phyloP scores from a whole-genome alignment of 2,888 invertebrate species.

The Latrodectus elegans region DNA sequence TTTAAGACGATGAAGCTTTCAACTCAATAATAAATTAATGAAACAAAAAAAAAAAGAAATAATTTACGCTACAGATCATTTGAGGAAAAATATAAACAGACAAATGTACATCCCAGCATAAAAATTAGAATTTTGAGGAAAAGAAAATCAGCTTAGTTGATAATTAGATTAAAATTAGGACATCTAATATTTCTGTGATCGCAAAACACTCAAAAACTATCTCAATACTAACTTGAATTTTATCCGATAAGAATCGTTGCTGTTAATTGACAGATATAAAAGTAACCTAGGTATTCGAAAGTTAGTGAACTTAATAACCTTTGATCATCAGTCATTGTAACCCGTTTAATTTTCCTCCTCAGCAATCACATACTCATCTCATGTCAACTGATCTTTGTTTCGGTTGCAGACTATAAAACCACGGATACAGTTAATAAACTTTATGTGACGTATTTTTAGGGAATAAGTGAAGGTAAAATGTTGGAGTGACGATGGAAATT shows the following conservation, averaged over 20 bases:
- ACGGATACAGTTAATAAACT: too few species aligned
- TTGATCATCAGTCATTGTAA: neutral
- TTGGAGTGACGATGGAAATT: too few species aligned
- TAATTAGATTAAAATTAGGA: neutral
- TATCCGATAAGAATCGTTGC: neutral
- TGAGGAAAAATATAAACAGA: neutral
- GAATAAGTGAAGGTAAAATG: too few species aligned
- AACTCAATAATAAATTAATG: neutral
- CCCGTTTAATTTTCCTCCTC: slow-evolving; percentile 3
- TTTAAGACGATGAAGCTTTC: neutral
- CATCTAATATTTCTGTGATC: neutral
- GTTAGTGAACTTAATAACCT: neutral
- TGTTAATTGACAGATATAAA: neutral
- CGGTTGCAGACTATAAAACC: neutral
- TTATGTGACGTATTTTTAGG: too few species aligned
- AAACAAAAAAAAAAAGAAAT: neutral
- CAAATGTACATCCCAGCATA: neutral
- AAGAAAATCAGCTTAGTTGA: neutral
- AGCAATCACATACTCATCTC: neutral
- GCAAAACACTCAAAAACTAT: too few species aligned
- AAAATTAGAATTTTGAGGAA: neutral
- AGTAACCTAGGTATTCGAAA: neutral
- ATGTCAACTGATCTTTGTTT: slow-evolving; percentile 1
- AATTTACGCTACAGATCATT: neutral
- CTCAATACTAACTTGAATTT: too few species aligned